A percentile compares a stretch with the other conserved stretches of the same genome.
These are phyloP conservation scores for Lycorma delicatula DNA, from an alignment of 1,140 invertebrate genomes.

Conservation along the genomic window DNA sequence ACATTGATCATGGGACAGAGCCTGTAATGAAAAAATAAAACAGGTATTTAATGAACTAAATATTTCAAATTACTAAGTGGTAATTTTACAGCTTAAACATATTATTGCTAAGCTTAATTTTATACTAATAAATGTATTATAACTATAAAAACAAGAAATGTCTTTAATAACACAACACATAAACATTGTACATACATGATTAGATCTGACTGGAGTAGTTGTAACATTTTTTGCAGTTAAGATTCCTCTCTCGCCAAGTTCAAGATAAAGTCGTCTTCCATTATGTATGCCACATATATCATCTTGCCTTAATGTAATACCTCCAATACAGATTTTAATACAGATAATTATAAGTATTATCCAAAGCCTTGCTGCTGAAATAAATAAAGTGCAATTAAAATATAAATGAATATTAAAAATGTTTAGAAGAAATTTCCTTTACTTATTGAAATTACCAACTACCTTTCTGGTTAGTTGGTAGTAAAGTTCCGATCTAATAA, in stretches of 20 bases:
- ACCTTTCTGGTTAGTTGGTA: too few relatives aligned
- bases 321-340: background rate
- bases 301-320: conserved; percentile 33
- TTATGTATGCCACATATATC: conserved; percentile 53
- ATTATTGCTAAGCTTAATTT: too few relatives aligned
- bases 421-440: background rate
- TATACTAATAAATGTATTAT: conserved; percentile 19
- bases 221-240: conserved; percentile 47
- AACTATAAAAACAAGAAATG: conserved; percentile 32
- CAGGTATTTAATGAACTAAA: background rate
- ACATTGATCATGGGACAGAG: conserved; percentile 44
- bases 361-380: background rate
- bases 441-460: background rate
- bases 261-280: conserved; percentile 49
- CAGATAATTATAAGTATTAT: too few relatives aligned
- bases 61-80: too few relatives aligned
- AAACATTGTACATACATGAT: conserved; percentile 25
- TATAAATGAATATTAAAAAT: background rate
- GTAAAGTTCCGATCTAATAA: too few relatives aligned
- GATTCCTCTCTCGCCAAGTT: conserved; percentile 49
- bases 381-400: background rate
- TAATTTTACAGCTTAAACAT: too few relatives aligned
- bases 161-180: conserved; percentile 18
- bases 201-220: conserved; percentile 2
- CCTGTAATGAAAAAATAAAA: background rate